phyloP scores from a whole-genome alignment of 1,140 invertebrate genomes.

The Hycleus cichorii region DNA sequence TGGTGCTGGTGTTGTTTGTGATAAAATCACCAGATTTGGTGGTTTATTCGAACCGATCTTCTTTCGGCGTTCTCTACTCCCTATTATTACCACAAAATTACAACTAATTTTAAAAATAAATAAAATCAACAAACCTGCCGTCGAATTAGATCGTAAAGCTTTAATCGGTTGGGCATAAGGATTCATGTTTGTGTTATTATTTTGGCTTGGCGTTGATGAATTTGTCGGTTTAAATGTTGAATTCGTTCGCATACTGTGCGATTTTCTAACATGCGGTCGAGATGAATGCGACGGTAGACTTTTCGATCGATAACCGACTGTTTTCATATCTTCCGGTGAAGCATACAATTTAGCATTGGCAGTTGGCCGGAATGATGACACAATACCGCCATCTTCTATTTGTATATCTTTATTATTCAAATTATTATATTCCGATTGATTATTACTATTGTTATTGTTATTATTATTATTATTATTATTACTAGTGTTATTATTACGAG shows the following conservation, averaged over 20 bases:
- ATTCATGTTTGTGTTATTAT: conserved; percentile 37
- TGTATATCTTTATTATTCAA: conserved; percentile 28
- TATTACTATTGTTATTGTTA: conserved; percentile 19
- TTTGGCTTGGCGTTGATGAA: conserved; percentile 16
- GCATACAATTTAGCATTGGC: conserved; percentile 82
- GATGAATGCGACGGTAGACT: conserved; percentile 50
- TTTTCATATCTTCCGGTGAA: conserved; percentile 74
- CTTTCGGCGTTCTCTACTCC: conserved; percentile 12
- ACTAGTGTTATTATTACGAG: conserved; percentile 33
- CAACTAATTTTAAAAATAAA: not conserved
- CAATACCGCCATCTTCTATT: conserved; percentile 41
- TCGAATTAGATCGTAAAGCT: conserved; percentile 50
- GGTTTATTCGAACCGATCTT: conserved; percentile 20
- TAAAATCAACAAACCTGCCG: conserved; percentile 38
- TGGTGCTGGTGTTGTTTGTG: conserved; percentile 43
- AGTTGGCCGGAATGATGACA: conserved; percentile 79
- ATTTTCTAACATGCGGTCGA: conserved; percentile 54
- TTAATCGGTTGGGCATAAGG: conserved; percentile 61
- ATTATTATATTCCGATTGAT: conserved; percentile 35
- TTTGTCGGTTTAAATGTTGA: conserved; percentile 37
- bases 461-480: conserved; percentile 32
- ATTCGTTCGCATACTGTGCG: conserved; percentile 53
- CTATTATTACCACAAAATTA: not conserved
- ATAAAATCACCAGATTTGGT: conserved; percentile 31
- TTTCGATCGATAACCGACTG: conserved; percentile 67